phyloP scores from a whole-genome alignment of 2,888 invertebrate genomes.

The Leistus spinibarbis region DNA sequence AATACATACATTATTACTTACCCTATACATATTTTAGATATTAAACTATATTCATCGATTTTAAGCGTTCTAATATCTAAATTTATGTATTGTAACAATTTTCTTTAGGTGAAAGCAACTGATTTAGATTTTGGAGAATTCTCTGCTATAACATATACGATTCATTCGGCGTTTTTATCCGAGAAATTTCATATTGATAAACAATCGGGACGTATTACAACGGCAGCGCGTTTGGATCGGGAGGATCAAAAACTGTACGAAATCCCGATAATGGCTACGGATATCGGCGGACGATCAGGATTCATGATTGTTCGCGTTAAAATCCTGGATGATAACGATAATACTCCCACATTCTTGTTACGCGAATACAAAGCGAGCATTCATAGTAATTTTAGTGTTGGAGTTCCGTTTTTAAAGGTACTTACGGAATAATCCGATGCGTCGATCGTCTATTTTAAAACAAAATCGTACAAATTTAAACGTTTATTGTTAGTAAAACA shows the following conservation, averaged over 20 bases:
- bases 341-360: conserved; percentile 76
- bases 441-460: neutral
- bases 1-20: no score
- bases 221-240: conserved; percentile 70
- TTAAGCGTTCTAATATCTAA: no score
- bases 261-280: conserved; percentile 80
- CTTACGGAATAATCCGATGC: no score
- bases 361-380: conserved; percentile 79
- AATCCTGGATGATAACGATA: conserved; percentile 84
- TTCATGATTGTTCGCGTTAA: conserved; percentile 78
- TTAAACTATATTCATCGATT: no score
- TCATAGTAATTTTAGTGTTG: conserved; percentile 63
- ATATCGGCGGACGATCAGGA: conserved; percentile 79
- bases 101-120: conserved; percentile 69
- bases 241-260: conserved; percentile 73
- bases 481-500: no score
- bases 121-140: conserved; percentile 84
- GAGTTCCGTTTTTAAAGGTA: conserved; percentile 66
- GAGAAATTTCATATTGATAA: conserved; percentile 77
- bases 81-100: neutral
- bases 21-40: no score
- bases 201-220: conserved; percentile 71
- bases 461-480: no score
- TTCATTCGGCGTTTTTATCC: conserved; percentile 74
- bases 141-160: conserved; percentile 76